These are phyloP conservation scores for Bombus ignitus DNA, from an alignment of 1,140 invertebrate species.

Conservation along the genomic window DNA sequence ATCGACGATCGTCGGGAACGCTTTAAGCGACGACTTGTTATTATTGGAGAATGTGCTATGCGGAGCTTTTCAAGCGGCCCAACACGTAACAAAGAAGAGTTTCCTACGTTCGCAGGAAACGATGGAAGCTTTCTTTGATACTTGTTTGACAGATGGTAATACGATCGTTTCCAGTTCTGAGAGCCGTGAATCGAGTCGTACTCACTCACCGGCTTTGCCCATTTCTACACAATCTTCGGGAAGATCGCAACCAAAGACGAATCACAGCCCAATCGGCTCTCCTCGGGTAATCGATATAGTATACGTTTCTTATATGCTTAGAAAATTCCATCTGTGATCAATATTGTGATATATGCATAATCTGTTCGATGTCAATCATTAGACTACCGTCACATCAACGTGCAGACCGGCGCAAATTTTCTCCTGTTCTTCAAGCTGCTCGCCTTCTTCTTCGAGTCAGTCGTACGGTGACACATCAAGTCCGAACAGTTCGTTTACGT, in stretches of 20 bases:
- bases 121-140: slow-evolving; percentile 60
- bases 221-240: slow-evolving; percentile 43
- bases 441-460: slow-evolving; percentile 70
- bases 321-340: background rate
- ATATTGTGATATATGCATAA: background rate
- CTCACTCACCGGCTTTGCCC: slow-evolving; percentile 60
- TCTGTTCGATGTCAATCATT: background rate
- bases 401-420: slow-evolving; percentile 50
- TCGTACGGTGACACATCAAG: slow-evolving; percentile 70
- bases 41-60: slow-evolving; percentile 61
- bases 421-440: slow-evolving; percentile 32
- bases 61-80: slow-evolving; percentile 63
- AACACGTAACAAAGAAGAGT: slow-evolving; percentile 48
- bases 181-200: slow-evolving; percentile 63
- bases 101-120: slow-evolving; percentile 47
- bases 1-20: slow-evolving; percentile 54
- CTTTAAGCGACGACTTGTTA: slow-evolving; percentile 59
- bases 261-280: slow-evolving; percentile 62
- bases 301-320: background rate
- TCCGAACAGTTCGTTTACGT: slow-evolving; percentile 56
- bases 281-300: slow-evolving; percentile 54
- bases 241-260: slow-evolving; percentile 41
- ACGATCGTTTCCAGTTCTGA: slow-evolving; percentile 57
- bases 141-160: slow-evolving; percentile 60
- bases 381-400: slow-evolving; percentile 3